Conservation (phyloP, 1,140 invertebrate species). For the Pachyrhynchus sulphureomaculatus region DNA sequence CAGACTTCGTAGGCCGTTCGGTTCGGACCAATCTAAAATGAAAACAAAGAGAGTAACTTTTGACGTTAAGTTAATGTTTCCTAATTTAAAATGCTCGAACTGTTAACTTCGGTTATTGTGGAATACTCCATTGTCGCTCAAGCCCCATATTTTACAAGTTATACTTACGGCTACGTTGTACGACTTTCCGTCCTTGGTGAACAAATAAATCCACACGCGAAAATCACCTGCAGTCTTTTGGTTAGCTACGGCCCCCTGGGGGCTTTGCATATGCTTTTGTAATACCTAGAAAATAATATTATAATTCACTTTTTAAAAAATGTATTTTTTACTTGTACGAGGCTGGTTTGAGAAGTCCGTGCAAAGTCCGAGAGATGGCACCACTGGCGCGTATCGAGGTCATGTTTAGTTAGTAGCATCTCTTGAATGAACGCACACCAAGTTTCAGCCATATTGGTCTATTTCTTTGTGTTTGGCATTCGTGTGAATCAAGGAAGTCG, state of each 20-base stretch:
- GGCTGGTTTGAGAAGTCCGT: too few species aligned
- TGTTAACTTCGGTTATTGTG: not conserved
- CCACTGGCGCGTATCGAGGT: too few species aligned
- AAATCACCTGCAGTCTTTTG: conserved; percentile 75
- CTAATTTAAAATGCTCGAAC: not conserved
- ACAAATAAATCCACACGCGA: conserved; percentile 75
- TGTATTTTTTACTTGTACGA: too few species aligned
- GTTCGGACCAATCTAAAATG: conserved; percentile 69
- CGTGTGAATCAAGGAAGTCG: too few species aligned
- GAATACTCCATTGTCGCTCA: not conserved
- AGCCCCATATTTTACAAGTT: not conserved
- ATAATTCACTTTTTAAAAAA: too few species aligned
- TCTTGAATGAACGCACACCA: too few species aligned
- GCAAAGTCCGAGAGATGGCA: too few species aligned
- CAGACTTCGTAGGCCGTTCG: conserved; percentile 76
- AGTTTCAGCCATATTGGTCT: too few species aligned
- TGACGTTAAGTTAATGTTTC: not conserved
- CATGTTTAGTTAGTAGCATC: too few species aligned
- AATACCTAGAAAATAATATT: conserved; percentile 52
- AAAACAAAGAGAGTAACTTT: conserved; percentile 1
- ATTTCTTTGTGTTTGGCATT: too few species aligned
- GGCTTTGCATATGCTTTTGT: conserved; percentile 58
- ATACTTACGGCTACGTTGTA: conserved; percentile 63
- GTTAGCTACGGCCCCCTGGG: conserved; percentile 52
- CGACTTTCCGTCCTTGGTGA: conserved; percentile 58